Evolutionary conservation across 2,888 invertebrate genomes (phyloP).

Genomic region (Perizoma flavofasciatum): DNA sequence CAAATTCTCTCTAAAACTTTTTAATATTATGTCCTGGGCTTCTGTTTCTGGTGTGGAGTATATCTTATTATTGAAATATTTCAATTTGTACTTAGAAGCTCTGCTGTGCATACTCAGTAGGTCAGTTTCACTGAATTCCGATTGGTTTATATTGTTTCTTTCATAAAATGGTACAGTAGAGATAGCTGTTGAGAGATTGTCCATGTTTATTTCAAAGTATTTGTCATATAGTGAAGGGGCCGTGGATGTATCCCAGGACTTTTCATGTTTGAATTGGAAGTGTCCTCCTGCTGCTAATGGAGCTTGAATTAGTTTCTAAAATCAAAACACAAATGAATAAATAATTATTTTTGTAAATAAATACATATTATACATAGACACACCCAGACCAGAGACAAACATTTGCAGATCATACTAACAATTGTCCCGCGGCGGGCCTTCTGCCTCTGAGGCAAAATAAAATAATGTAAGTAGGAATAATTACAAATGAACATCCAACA

Average conservation of each 20-base stretch:
- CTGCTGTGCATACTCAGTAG: conserved; percentile 68
- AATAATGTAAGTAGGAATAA: too few species aligned
- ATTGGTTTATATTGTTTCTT: conserved; percentile 63
- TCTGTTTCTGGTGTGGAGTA: conserved; percentile 64
- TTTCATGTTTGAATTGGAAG: conserved; percentile 81
- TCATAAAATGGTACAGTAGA: conserved; percentile 73
- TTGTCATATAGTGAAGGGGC: conserved; percentile 71
- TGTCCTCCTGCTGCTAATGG: conserved; percentile 73
- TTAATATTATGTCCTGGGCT: conserved; percentile 57
- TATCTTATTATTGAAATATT: conserved; percentile 68
- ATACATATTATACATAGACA: too few species aligned
- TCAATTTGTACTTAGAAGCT: conserved; percentile 68
- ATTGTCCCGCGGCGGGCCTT: too few species aligned
- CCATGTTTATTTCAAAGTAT: conserved; percentile 74
- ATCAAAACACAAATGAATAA: conserved; percentile 29
- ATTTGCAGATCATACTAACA: too few species aligned
- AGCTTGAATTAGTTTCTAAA: conserved; percentile 72
- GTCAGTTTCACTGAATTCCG: conserved; percentile 64
- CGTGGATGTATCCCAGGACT: conserved; percentile 70
- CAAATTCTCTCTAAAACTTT: conserved; percentile 44
- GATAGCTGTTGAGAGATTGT: conserved; percentile 63
- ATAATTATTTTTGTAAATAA: not conserved
- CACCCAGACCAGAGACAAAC: too few species aligned
- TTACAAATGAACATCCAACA: too few species aligned
- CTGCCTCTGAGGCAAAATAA: too few species aligned